Conservation (phyloP, 2,113 vertebrate genomes). For the Saguinus imperator region DNA sequence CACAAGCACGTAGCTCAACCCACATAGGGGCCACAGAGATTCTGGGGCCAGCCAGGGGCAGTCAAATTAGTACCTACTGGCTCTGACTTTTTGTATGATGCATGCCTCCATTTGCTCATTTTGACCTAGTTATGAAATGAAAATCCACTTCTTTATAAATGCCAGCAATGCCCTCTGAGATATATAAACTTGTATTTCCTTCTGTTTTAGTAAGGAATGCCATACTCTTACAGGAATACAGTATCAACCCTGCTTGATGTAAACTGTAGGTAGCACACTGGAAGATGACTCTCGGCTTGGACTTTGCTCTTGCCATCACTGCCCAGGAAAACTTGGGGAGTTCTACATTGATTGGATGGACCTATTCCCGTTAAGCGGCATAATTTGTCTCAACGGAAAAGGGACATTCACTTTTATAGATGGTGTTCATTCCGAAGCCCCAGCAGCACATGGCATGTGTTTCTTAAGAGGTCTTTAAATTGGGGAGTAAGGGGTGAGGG, state of each 20-base stretch:
- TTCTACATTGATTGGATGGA: accelerated
- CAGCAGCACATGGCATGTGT: neutral
- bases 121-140: neutral
- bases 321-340: neutral
- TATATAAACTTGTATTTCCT: accelerated
- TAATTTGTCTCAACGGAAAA: neutral
- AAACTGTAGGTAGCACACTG: neutral
- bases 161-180: neutral
- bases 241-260: accelerated
- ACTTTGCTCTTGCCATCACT: neutral
- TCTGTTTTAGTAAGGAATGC: accelerated
- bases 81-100: neutral
- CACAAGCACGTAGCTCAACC: neutral
- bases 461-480: neutral
- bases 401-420: neutral
- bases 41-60: neutral
- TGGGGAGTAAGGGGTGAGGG: neutral
- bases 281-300: accelerated
- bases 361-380: accelerated
- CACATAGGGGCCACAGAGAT: neutral
- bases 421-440: too few species aligned
- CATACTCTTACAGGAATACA: accelerated
- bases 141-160: accelerated
- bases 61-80: too few species aligned
- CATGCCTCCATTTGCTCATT: neutral